A percentile compares a stretch with the other conserved stretches of the same genome.
Conservation (phyloP, 2,888 invertebrate species). For the Phyto melanocephala region DNA sequence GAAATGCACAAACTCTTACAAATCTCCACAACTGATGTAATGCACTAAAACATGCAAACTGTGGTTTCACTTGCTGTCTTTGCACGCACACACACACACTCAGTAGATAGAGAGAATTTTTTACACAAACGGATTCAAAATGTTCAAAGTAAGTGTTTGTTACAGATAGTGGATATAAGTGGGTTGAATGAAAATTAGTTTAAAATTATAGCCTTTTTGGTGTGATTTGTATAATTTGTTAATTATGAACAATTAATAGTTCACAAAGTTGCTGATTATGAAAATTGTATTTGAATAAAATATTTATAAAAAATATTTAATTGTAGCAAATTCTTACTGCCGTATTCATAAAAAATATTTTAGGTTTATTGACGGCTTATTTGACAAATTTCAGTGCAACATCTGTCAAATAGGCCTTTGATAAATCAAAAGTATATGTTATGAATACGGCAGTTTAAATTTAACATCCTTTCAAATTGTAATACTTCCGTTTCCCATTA, state of each 20-base stretch:
- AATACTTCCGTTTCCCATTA: not conserved
- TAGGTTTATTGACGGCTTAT: too few relatives aligned
- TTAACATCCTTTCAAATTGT: not conserved
- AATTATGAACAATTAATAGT: too few relatives aligned
- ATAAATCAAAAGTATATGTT: too few relatives aligned
- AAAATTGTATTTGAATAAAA: too few relatives aligned
- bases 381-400: too few relatives aligned
- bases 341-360: too few relatives aligned
- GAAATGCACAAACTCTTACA: conserved; percentile 14
- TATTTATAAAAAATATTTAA: too few relatives aligned
- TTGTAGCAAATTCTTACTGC: too few relatives aligned
- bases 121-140: not conserved
- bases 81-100: not conserved
- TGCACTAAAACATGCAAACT: conserved; percentile 63
- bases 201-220: too few relatives aligned
- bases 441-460: not conserved
- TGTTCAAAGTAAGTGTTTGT: not conserved
- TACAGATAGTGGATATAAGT: not conserved
- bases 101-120: not conserved
- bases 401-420: too few relatives aligned
- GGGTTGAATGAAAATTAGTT: not conserved
- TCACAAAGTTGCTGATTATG: too few relatives aligned
- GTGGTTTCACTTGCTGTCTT: conserved; percentile 57
- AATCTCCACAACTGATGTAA: conserved; percentile 46
- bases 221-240: too few relatives aligned